phyloP scores from a whole-genome alignment of 2,113 vertebrate genomes.

The Solenodon paradoxus region DNA sequence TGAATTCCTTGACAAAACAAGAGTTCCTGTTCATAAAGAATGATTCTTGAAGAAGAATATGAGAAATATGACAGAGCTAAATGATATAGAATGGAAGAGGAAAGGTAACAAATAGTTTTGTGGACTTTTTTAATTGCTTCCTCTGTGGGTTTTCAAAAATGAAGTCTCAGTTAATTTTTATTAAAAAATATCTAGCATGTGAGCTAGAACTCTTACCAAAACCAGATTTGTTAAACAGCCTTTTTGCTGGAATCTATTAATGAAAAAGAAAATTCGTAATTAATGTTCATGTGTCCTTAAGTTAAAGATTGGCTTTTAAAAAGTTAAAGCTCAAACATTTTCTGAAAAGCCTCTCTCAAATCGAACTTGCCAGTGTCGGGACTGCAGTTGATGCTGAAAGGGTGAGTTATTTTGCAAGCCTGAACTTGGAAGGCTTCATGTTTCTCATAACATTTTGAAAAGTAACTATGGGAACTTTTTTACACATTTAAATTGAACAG shows the following conservation, averaged over 20 bases:
- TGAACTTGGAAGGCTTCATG: slow-evolving; percentile 8
- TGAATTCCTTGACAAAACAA: background rate
- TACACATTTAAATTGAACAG: slow-evolving; percentile 23
- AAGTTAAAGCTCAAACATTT: background rate
- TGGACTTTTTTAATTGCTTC: background rate
- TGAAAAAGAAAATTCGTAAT: background rate
- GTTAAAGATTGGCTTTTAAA: slow-evolving; percentile 1
- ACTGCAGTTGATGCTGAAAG: background rate
- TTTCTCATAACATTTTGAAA: slow-evolving; percentile 59
- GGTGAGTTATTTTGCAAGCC: slow-evolving; percentile 10
- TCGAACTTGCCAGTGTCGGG: background rate
- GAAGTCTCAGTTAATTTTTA: background rate
- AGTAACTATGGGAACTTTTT: slow-evolving; percentile 51
- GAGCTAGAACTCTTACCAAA: slow-evolving; percentile 32
- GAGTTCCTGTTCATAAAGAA: background rate
- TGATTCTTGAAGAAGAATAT: background rate
- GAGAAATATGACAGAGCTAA: background rate
- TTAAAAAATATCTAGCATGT: background rate
- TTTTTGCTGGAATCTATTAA: slow-evolving; percentile 20
- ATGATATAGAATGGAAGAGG: background rate
- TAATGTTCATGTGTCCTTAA: background rate
- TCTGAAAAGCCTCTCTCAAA: slow-evolving; percentile 10
- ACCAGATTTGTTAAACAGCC: slow-evolving; percentile 37
- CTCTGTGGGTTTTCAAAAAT: background rate
- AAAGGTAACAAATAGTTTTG: background rate